phyloP scores from a whole-genome alignment of 92 coral and sea anemone species.

The Pocillopora meandrina region DNA sequence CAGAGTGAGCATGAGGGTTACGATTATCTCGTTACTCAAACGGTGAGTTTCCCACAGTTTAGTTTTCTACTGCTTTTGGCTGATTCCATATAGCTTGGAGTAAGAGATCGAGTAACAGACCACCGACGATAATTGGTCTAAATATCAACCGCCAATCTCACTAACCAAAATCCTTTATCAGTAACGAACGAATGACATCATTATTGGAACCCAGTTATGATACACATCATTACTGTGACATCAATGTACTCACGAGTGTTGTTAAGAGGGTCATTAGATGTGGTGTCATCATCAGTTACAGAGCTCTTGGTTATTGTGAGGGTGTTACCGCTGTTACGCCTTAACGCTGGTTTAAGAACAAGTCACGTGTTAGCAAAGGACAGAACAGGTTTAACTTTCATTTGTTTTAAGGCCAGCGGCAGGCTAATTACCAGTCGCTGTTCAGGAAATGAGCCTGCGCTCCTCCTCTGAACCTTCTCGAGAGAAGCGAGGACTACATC shows the following conservation, averaged over 20 bases:
- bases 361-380: neutral
- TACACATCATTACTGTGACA: neutral
- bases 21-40: too few relatives aligned
- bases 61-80: too few relatives aligned
- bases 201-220: neutral
- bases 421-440: too few relatives aligned
- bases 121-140: too few relatives aligned
- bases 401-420: neutral
- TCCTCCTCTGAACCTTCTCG: too few relatives aligned
- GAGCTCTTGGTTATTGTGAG: slow-evolving; percentile 18
- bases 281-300: slow-evolving; percentile 33
- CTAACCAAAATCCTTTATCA: neutral
- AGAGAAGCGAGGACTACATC: too few relatives aligned
- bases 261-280: slow-evolving; percentile 19
- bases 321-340: slow-evolving; percentile 41
- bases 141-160: too few relatives aligned
- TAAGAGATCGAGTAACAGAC: too few relatives aligned
- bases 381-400: neutral
- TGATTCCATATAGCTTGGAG: too few relatives aligned
- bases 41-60: too few relatives aligned
- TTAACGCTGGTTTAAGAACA: slow-evolving; percentile 13
- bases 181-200: neutral
- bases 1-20: too few relatives aligned
- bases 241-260: slow-evolving; percentile 26
- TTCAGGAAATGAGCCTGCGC: too few relatives aligned